These are phyloP conservation scores for Cyprinodon tularosa DNA, from an alignment of 2,113 vertebrate genomes.

Conservation along the genomic window DNA sequence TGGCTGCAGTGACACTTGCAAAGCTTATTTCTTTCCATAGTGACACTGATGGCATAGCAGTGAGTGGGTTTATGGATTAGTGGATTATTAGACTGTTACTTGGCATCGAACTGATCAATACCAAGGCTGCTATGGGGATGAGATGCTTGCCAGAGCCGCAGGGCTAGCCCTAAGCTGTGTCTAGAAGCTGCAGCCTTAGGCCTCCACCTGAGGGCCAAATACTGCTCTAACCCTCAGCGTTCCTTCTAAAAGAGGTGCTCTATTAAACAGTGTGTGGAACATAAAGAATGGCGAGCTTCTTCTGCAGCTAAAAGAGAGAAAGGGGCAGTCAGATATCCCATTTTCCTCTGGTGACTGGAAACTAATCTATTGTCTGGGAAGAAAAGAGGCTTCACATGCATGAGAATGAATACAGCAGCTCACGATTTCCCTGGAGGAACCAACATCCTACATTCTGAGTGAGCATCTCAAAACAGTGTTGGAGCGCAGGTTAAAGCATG, in stretches of 20 bases:
- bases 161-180: constrained; percentile 54
- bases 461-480: constrained; percentile 64
- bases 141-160: constrained; percentile 47
- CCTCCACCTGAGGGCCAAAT: constrained; percentile 46
- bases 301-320: constrained; percentile 47
- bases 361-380: constrained; percentile 79
- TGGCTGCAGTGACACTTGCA: constrained; percentile 40
- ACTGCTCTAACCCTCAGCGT: constrained; percentile 54
- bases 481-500: constrained; percentile 45
- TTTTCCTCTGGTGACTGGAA: constrained; percentile 70
- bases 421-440: constrained; percentile 58
- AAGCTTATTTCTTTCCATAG: constrained; percentile 61
- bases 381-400: constrained; percentile 71
- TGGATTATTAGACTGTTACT: constrained; percentile 74
- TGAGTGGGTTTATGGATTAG: constrained; percentile 77
- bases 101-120: constrained; percentile 72
- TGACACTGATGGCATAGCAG: constrained; percentile 58
- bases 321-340: constrained; percentile 68
- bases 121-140: constrained; percentile 40
- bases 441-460: constrained; percentile 58
- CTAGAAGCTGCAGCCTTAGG: constrained; percentile 33
- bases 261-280: constrained; percentile 39
- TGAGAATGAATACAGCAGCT: constrained; percentile 67
- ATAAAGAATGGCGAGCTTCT: constrained; percentile 39
- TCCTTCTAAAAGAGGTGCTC: constrained; percentile 35